A percentile compares a stretch with the other conserved stretches of the same genome.
phyloP scores from a whole-genome alignment of 1,140 invertebrate genomes.

The Scaptomyza graminum region DNA sequence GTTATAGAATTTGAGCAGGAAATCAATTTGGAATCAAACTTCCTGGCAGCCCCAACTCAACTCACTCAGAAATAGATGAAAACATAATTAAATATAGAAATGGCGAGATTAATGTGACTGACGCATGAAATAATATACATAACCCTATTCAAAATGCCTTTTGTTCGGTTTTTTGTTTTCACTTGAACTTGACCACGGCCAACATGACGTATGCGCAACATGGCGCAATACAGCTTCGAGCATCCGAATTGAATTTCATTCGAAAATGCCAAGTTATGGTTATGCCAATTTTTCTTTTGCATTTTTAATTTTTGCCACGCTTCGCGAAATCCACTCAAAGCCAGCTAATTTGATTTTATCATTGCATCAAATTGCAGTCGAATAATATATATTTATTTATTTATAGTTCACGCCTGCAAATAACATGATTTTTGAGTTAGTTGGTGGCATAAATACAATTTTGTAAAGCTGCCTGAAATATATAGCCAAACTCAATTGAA shows the following conservation, averaged over 20 bases:
- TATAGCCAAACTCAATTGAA: conserved; percentile 33
- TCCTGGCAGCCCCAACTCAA: conserved; percentile 14
- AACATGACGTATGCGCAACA: conserved; percentile 40
- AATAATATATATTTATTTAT: background rate
- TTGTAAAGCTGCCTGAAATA: conserved; percentile 17
- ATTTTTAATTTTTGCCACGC: background rate
- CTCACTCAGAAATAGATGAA: conserved; percentile 37
- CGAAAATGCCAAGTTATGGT: conserved; percentile 18
- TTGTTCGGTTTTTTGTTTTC: conserved; percentile 14
- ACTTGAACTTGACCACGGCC: conserved; percentile 42
- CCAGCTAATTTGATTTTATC: conserved; percentile 20
- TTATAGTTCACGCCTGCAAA: conserved; percentile 9
- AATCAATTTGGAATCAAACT: conserved; percentile 38
- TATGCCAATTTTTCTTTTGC: background rate
- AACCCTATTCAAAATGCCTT: background rate
- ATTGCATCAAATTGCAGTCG: conserved; percentile 24
- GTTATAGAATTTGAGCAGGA: conserved; percentile 12
- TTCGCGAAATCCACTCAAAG: conserved; percentile 2
- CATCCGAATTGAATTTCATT: conserved; percentile 5
- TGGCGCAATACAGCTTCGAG: background rate
- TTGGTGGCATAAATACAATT: conserved; percentile 11
- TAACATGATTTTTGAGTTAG: conserved; percentile 22
- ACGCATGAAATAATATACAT: conserved; percentile 37
- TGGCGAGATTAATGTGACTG: conserved; percentile 39
- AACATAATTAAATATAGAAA: conserved; percentile 42